These are phyloP conservation scores for Itoplectis maculator DNA, from an alignment of 2,888 invertebrate genomes.

Conservation along the genomic window DNA sequence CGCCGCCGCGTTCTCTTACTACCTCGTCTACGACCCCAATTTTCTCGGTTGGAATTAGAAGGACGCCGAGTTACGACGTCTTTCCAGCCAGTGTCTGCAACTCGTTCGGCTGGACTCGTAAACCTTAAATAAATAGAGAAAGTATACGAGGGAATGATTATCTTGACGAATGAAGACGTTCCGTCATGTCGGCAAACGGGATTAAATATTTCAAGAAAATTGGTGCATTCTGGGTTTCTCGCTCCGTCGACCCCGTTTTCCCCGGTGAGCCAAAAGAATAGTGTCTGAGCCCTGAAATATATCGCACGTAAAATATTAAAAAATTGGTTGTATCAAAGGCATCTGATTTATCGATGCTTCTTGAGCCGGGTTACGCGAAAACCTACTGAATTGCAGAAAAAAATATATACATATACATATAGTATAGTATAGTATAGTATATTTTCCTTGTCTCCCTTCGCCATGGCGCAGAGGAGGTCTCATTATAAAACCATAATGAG, in stretches of 20 bases:
- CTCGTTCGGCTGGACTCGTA: conserved; percentile 17
- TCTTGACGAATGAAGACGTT: conserved; percentile 10
- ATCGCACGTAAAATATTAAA: neutral
- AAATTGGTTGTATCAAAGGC: no score
- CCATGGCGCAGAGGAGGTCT: neutral
- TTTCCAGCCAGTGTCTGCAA: conserved; percentile 1
- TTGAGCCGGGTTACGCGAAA: no score
- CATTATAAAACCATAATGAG: conserved; percentile 34
- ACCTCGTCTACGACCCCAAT: conserved; percentile 27
- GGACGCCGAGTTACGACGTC: conserved; percentile 25
- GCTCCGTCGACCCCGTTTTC: neutral
- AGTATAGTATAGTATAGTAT: neutral
- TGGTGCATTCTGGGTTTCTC: neutral
- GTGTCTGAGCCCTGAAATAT: neutral
- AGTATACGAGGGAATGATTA: conserved; percentile 34
- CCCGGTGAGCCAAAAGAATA: neutral
- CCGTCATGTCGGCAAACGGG: conserved; percentile 6
- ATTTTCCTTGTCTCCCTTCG: neutral
- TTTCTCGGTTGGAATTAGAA: conserved; percentile 33
- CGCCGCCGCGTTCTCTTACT: neutral
- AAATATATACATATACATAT: no score
- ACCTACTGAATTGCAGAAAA: no score
- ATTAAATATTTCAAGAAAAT: neutral
- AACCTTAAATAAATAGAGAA: conserved; percentile 14
- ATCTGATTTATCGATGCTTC: no score